Percentiles rank a stretch among this genome's conserved stretches.
Conservation (phyloP, 2,888 invertebrate species). For the Vesta saturnalis region DNA sequence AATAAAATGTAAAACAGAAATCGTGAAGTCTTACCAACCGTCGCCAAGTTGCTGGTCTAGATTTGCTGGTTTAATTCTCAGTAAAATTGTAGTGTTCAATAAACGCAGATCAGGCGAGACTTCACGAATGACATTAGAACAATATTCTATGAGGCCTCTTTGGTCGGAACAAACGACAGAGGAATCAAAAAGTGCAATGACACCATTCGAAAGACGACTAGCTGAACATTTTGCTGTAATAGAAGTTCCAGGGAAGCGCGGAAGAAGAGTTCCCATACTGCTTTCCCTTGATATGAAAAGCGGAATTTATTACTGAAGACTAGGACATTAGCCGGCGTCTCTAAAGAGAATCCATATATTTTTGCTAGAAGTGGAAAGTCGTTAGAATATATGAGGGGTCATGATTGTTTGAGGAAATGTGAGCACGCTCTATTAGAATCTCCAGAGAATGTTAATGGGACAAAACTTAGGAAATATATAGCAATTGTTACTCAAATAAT, state of each 20-base stretch:
- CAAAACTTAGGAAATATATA: too few relatives aligned
- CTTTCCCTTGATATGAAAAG: too few relatives aligned
- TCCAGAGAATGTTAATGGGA: not conserved
- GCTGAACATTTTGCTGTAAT: too few relatives aligned
- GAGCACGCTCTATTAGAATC: not conserved
- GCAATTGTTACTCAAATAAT: too few relatives aligned
- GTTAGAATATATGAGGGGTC: not conserved
- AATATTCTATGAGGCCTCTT: too few relatives aligned
- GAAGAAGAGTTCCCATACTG: conserved; percentile 21
- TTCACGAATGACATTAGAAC: too few relatives aligned
- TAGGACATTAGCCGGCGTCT: too few relatives aligned
- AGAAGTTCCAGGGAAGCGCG: too few relatives aligned
- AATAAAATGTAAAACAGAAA: not conserved
- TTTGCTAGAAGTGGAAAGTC: not conserved
- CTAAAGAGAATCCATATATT: not conserved
- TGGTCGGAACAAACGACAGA: not conserved
- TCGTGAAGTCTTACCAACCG: not conserved
- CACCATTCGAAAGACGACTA: too few relatives aligned
- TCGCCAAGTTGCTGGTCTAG: not conserved
- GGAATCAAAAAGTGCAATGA: conserved; percentile 8
- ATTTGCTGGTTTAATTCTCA: not conserved
- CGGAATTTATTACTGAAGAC: too few relatives aligned
- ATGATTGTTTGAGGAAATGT: conserved; percentile 3
- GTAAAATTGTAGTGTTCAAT: not conserved
- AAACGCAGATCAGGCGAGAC: too few relatives aligned